Conservation (phyloP, 2,113 vertebrate genomes). For the Mellivora capensis region DNA sequence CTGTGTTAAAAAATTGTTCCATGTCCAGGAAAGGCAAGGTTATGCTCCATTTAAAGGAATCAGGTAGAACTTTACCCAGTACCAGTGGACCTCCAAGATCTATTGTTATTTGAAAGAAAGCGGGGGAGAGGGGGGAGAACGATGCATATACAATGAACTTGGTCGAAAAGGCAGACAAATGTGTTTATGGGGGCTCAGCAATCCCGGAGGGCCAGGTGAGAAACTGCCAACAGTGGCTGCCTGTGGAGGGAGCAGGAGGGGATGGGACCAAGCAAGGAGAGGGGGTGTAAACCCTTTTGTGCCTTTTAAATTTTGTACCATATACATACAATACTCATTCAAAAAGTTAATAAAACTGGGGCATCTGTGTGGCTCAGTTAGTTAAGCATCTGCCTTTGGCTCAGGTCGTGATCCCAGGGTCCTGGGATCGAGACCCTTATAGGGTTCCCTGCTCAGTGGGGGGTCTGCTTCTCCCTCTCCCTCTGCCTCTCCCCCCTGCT, state of each 20-base stretch:
- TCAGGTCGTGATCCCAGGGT: background rate
- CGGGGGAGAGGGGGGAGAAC: background rate
- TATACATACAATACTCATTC: background rate
- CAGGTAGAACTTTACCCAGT: background rate
- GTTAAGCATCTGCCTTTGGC: background rate
- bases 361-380: background rate
- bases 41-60: background rate
- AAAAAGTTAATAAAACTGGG: background rate
- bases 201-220: background rate
- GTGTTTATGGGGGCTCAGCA: background rate
- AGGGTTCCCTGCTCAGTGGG: background rate
- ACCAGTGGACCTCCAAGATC: background rate
- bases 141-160: background rate
- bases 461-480: background rate
- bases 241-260: fast-evolving
- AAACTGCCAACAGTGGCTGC: background rate
- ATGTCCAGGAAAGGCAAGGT: background rate
- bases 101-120: background rate
- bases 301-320: background rate
- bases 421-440: background rate
- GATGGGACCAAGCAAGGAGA: background rate
- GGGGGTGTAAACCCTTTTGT: background rate
- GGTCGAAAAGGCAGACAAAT: background rate
- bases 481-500: background rate
- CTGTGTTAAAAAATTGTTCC: background rate